Evolutionary conservation across 2,113 vertebrate species (phyloP).

Genomic region (Oncorhynchus tshawytscha): DNA sequence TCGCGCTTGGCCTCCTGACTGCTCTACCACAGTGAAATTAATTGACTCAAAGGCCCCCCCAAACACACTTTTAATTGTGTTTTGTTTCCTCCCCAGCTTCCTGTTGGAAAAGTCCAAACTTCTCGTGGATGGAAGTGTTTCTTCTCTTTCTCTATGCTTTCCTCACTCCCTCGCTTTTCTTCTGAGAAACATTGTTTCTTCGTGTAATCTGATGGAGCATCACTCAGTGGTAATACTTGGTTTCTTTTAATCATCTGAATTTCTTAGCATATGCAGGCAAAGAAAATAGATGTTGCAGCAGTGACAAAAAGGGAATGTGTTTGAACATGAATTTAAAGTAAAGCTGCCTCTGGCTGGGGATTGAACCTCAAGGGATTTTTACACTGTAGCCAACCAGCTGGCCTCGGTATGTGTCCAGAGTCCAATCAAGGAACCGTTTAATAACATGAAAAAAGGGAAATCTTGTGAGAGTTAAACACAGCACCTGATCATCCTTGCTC

Average conservation of each 20-base stretch:
- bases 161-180: background rate
- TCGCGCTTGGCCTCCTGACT: constrained; percentile 56
- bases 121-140: constrained; percentile 5
- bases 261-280: constrained; percentile 19
- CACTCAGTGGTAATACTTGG: constrained; percentile 14
- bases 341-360: background rate
- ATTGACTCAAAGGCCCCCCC: constrained; percentile 45
- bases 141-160: constrained; percentile 18
- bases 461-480: constrained; percentile 60
- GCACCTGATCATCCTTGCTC: constrained; percentile 68
- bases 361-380: constrained; percentile 7
- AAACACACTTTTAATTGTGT: constrained; percentile 64
- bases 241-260: constrained; percentile 28
- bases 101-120: constrained; percentile 36
- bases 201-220: constrained; percentile 9
- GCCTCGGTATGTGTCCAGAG: constrained; percentile 61
- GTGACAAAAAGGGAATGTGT: constrained; percentile 4
- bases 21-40: constrained; percentile 55
- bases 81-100: constrained; percentile 51
- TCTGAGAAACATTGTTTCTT: constrained; percentile 9
- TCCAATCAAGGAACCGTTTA: constrained; percentile 66
- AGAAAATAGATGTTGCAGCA: background rate
- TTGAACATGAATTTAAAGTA: constrained; percentile 4
- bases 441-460: constrained; percentile 47
- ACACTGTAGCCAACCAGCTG: constrained; percentile 40